phyloP scores from a whole-genome alignment of 2,797 vertebrate genomes.

The Tachyglossus aculeatus region DNA sequence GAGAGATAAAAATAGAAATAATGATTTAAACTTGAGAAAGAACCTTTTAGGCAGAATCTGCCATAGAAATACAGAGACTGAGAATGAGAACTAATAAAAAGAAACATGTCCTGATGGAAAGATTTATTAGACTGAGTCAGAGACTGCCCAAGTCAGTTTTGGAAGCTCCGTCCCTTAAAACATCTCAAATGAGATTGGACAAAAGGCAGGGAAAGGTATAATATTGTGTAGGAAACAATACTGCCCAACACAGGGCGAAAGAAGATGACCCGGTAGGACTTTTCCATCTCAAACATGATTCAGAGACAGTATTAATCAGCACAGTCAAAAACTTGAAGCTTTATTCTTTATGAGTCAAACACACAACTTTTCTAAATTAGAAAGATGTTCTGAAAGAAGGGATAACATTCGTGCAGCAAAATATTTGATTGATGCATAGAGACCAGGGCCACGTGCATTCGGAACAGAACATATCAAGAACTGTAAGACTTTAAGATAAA shows the following conservation, averaged over 20 bases:
- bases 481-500: too few species aligned
- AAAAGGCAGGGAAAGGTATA: conserved; percentile 54
- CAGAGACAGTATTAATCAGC: too few species aligned
- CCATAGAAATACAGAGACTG: conserved; percentile 18
- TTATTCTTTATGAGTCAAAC: too few species aligned
- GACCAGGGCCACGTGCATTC: too few species aligned
- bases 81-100: conserved; percentile 8
- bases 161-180: conserved; percentile 53
- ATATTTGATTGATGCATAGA: too few species aligned
- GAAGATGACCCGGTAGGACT: conserved; percentile 56
- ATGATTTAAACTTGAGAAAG: conserved; percentile 9
- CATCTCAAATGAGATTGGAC: conserved; percentile 55
- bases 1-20: conserved; percentile 27
- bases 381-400: too few species aligned
- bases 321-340: too few species aligned
- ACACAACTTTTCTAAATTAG: too few species aligned
- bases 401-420: too few species aligned
- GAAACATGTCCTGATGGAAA: conserved; percentile 34
- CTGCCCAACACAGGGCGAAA: conserved; percentile 53
- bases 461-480: too few species aligned
- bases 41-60: conserved; percentile 2
- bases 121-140: conserved; percentile 54
- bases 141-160: conserved; percentile 55
- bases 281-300: conserved; percentile 4
- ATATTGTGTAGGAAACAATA: conserved; percentile 50